phyloP scores from a whole-genome alignment of 2,113 vertebrate genomes.

The Oceanites oceanicus region DNA sequence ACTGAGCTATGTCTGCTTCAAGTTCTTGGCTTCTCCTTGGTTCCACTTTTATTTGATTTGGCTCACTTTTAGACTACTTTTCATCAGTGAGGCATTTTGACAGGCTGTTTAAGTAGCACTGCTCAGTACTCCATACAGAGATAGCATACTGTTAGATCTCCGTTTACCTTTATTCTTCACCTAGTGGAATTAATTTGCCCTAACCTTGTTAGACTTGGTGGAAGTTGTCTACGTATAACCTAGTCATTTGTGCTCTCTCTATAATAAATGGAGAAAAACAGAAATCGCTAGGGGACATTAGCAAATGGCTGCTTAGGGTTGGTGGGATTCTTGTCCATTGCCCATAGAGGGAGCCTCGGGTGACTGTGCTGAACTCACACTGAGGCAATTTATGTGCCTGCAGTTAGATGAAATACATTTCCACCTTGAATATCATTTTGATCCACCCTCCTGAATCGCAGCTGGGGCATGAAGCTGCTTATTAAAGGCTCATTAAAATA shows the following conservation, averaged over 20 bases:
- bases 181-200: neutral
- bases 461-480: neutral
- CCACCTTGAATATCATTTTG: neutral
- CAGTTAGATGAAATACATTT: neutral
- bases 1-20: neutral
- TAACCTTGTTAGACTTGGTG: neutral
- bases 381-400: neutral
- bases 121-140: neutral
- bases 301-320: rapidly evolving
- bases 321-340: neutral
- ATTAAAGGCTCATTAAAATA: conserved; percentile 15
- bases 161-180: neutral
- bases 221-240: neutral
- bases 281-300: neutral
- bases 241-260: neutral
- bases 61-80: neutral
- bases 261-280: neutral
- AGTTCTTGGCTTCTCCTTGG: neutral
- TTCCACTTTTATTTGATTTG: neutral
- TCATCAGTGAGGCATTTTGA: neutral
- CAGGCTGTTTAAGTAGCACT: neutral
- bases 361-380: neutral
- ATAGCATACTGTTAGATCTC: neutral
- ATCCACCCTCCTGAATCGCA: neutral
- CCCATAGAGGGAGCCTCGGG: neutral